Evolutionary conservation across 2,888 invertebrate genomes (phyloP).

Genomic region (Hypena proboscidalis): DNA sequence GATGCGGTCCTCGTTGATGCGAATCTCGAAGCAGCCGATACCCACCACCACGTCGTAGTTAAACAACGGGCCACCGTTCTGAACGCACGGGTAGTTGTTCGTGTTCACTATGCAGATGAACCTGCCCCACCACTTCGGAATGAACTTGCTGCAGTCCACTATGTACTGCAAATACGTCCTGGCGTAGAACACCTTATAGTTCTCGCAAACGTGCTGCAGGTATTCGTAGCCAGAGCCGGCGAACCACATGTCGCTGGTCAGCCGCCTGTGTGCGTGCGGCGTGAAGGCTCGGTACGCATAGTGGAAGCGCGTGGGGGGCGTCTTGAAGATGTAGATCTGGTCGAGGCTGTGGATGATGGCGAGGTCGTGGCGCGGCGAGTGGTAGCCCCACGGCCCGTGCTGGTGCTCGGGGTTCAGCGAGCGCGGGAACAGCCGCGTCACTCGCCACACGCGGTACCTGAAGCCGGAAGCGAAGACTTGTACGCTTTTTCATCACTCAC

Average conservation of each 20-base stretch:
- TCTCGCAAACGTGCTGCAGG: constrained; percentile 48
- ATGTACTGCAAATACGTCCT: constrained; percentile 16
- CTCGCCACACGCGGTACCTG: constrained; percentile 60
- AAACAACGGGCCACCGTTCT: constrained; percentile 51
- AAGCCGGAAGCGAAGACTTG: too few species aligned
- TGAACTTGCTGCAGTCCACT: constrained; percentile 54
- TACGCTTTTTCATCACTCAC: too few species aligned
- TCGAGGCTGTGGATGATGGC: constrained; percentile 51
- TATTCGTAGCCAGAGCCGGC: constrained; percentile 54
- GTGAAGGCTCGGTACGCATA: constrained; percentile 39
- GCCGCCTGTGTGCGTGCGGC: background rate
- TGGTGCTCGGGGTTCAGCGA: constrained; percentile 62
- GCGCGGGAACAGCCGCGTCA: constrained; percentile 51
- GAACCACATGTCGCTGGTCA: constrained; percentile 23
- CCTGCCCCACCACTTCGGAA: constrained; percentile 66
- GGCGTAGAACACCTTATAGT: constrained; percentile 52
- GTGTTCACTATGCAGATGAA: constrained; percentile 56
- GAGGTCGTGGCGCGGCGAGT: constrained; percentile 60
- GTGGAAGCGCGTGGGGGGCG: constrained; percentile 23
- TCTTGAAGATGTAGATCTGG: constrained; percentile 49
- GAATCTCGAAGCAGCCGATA: constrained; percentile 4
- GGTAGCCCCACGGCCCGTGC: constrained; percentile 57
- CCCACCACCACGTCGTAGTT: constrained; percentile 25
- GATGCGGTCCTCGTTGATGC: constrained; percentile 54
- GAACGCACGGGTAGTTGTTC: constrained; percentile 40